These are phyloP conservation scores for Tamias sibiricus DNA, from an alignment of 2,113 vertebrate genomes.

Conservation along the genomic window DNA sequence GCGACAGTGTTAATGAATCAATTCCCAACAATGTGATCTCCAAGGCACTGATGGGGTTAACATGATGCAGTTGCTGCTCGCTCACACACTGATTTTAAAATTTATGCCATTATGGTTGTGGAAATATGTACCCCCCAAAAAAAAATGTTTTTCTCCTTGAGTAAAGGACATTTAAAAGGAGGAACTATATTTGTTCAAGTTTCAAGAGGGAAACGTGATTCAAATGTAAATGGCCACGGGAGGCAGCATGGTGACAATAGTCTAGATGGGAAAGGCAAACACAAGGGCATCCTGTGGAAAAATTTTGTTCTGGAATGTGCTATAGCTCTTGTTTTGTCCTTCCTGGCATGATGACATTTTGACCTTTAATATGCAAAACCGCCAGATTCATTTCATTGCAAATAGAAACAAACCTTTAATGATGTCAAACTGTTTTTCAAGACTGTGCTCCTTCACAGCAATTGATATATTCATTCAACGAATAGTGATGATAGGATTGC, in stretches of 20 bases:
- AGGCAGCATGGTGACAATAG: background rate
- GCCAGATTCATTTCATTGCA: background rate
- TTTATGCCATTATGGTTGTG: background rate
- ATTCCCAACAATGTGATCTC: background rate
- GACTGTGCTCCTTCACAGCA: background rate
- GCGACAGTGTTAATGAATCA: background rate
- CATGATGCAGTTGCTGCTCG: fast-evolving
- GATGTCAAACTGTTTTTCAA: background rate
- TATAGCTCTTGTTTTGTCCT: background rate
- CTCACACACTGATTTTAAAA: background rate
- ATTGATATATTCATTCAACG: background rate
- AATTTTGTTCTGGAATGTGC: background rate
- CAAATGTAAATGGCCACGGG: background rate
- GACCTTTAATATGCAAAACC: constrained; percentile 12
- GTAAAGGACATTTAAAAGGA: background rate
- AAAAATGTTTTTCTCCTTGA: background rate
- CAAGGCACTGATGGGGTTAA: background rate
- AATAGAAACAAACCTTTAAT: background rate
- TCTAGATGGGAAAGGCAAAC: constrained; percentile 5
- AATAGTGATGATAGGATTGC: background rate
- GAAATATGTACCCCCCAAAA: background rate
- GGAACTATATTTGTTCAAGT: background rate
- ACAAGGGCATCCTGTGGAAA: background rate
- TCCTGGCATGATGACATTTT: background rate
- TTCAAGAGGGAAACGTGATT: background rate